Conservation (phyloP, 1,140 invertebrate species). For the Listronotus bonariensis region DNA sequence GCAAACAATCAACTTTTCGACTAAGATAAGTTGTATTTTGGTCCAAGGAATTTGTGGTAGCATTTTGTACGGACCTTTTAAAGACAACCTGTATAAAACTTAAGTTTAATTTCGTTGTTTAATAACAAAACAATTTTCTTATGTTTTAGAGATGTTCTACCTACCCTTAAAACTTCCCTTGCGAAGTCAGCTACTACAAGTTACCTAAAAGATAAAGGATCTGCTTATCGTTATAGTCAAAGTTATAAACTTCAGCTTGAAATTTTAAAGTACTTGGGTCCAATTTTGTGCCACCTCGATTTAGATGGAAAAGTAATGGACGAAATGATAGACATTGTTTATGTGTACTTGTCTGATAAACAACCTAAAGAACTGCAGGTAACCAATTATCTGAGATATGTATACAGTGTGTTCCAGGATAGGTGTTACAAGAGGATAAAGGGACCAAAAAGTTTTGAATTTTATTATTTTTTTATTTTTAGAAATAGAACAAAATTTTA, state of each 20-base stretch:
- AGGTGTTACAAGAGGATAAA: too few species aligned
- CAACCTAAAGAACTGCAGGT: conserved; percentile 69
- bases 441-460: too few species aligned
- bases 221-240: conserved; percentile 65
- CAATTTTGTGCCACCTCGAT: conserved; percentile 59
- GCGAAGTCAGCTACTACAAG: conserved; percentile 60
- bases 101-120: too few species aligned
- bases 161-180: conserved; percentile 61
- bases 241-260: conserved; percentile 64
- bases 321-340: conserved; percentile 56
- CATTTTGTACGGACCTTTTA: too few species aligned
- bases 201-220: conserved; percentile 61
- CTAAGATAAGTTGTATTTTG: too few species aligned
- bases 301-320: conserved; percentile 60
- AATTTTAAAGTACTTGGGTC: conserved; percentile 60
- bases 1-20: too few species aligned
- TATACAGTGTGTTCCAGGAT: too few species aligned
- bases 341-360: conserved; percentile 62
- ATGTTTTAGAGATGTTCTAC: conserved; percentile 65
- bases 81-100: too few species aligned
- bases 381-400: too few species aligned
- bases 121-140: conserved; percentile 3
- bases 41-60: too few species aligned
- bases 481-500: too few species aligned
- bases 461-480: too few species aligned